Evolutionary conservation across 2,797 vertebrate genomes (phyloP), one percentile per base, ranked within the genome.

Genomic region (Acridotheres tristis): DNA sequence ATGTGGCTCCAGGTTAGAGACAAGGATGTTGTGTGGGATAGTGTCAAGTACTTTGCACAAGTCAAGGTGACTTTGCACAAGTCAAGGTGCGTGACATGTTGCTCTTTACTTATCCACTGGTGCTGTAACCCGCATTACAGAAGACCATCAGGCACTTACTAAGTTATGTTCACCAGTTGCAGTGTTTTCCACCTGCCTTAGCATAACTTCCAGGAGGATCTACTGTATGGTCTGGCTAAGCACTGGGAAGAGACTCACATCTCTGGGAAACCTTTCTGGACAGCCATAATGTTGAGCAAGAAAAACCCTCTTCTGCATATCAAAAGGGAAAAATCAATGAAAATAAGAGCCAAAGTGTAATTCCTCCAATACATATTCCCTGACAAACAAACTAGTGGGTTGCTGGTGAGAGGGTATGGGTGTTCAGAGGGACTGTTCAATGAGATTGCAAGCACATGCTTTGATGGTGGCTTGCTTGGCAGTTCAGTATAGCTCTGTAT

Each of bases 21-120:
- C 6, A 20, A 61, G 16, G 13, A 42, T 61, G 4, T 62, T 0
- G 0, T 7, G 8, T 32, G 22, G 42, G 22, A 8, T 54, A 29
- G 26, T 1, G 0, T 36, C 22, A 38, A 36, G 23, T 43, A 22
- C 62, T 61, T 48, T 62, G 5, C 0, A 3, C 16, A 50, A 21
- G 13, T 74, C 26, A 54, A 16, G 22, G 25, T 10, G 27, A 22
- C 62, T 61, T 48, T 62, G 5, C 0, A 3, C 16, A 50, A 21
- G 13, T 74, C 26, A 54, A 16, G 22, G 25, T 10, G 27, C 1
- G 0, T 36, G 42, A 48, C 30, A 17, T 36, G 5, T 10, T 75
- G 48, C 16, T 27, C 13, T 68, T 32, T 19, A 6, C 16, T 62
- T 55, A 29, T 43, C 36, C 57, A 8, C 16, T 55, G 25, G 42